Evolutionary conservation across 2,888 invertebrate genomes (phyloP), one percentile per base, ranked within the genome.

Genomic region (Drosophila bunnanda): DNA sequence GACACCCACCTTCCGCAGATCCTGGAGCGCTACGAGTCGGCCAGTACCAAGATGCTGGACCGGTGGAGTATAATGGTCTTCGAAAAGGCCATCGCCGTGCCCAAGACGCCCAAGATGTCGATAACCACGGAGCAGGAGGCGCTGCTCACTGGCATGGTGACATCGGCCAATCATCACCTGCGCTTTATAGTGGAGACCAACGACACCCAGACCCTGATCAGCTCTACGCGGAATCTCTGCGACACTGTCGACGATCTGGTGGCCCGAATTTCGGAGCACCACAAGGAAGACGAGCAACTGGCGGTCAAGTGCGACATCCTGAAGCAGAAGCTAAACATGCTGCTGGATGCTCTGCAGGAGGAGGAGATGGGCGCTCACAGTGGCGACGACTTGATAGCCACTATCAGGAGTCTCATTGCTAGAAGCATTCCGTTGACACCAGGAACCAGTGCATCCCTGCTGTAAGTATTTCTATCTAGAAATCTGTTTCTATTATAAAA

Each of bases 1-100:
- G 98, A 98, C 82, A 96, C 98, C 10, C 97, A 98, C 91, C 94
- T 99, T 53, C 97, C 98, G 12, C 96, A 96, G 85, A 94, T 98
- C 53, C 93, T 99, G 43, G 98, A 99, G 91, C 96, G 97, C 79
- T 98, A 98, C 92, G 99, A 99, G 93, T 96, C 97, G 82, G 98
- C 99, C n/a, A 97, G 98, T 90, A 98, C 98, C 58, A 98, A 98
- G 93, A 98, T 99, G 97, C 94, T 99, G 55, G 99, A 99, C 92
- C 96, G 98, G 82, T 98, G 98, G 98, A 98, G 98, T 89, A 97
- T 98, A 81, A 97, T 98, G 97, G 97, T 97, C 9, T 98, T 97
- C 90, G 97, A 97, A 92, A 94, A 96, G 59, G 94, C 94, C 69
- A 94, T 95, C 64, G 94, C 96, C 0, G 93, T 96, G 83, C 91